phyloP scores from a whole-genome alignment of 2,113 vertebrate genomes.

The Semnopithecus entellus region DNA sequence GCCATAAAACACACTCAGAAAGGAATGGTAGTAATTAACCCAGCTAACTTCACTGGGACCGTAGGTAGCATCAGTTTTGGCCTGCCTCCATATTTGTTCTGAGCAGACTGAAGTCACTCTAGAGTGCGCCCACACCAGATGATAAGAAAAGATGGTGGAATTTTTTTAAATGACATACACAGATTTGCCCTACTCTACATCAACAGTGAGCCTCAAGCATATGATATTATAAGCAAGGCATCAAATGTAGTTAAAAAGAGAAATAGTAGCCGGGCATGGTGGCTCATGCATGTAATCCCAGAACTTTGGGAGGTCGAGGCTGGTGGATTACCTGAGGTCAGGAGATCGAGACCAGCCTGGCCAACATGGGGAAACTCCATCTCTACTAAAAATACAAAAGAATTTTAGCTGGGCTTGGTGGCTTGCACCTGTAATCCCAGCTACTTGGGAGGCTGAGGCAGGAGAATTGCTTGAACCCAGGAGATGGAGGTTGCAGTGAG shows the following conservation, averaged over 20 bases:
- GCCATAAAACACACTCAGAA: not conserved
- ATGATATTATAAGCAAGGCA: not conserved
- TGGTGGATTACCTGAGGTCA: too few relatives aligned
- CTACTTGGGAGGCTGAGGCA: too few relatives aligned
- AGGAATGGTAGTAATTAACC: not conserved
- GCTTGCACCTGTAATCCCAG: too few relatives aligned
- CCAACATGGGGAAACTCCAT: too few relatives aligned
- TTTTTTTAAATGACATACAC: not conserved
- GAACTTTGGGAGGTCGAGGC: too few relatives aligned
- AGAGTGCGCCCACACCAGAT: not conserved
- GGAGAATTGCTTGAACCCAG: too few relatives aligned
- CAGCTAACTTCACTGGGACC: not conserved
- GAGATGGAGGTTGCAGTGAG: too few relatives aligned
- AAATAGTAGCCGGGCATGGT: not conserved
- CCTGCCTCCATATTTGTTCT: not conserved
- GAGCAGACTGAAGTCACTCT: not conserved
- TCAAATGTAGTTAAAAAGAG: slow-evolving; percentile 2
- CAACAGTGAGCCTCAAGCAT: not conserved
- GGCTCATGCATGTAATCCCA: too few relatives aligned
- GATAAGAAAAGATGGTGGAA: not conserved
- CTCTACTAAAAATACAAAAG: too few relatives aligned
- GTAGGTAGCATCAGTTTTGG: too few relatives aligned
- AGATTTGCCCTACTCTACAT: not conserved
- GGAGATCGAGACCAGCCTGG: too few relatives aligned
- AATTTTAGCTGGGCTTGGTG: too few relatives aligned